Evolutionary conservation across 1,140 invertebrate genomes (phyloP).

Genomic region (Drosophila pruinosa): DNA sequence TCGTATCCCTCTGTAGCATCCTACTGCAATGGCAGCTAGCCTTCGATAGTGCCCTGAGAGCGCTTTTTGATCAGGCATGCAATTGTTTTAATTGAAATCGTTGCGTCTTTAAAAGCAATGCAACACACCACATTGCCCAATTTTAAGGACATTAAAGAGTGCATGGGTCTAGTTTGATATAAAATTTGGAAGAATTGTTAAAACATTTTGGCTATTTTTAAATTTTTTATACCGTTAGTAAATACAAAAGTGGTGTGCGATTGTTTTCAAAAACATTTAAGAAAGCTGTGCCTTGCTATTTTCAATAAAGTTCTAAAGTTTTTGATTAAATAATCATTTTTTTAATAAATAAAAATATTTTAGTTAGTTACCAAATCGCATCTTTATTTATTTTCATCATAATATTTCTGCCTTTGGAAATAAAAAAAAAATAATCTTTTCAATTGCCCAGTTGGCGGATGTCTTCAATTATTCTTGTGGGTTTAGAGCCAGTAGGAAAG

Average conservation of each 20-base stretch:
- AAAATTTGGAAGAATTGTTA: too few relatives aligned
- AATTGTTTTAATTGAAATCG: slow-evolving; percentile 41
- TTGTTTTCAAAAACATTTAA: too few relatives aligned
- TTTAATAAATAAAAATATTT: too few relatives aligned
- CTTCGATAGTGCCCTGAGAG: slow-evolving; percentile 19
- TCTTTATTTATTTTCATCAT: background rate
- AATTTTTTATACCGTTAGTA: too few relatives aligned
- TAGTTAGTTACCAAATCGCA: too few relatives aligned
- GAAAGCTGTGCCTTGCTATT: too few relatives aligned
- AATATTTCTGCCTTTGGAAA: background rate
- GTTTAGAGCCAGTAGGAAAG: background rate
- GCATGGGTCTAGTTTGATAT: too few relatives aligned
- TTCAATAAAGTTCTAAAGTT: too few relatives aligned
- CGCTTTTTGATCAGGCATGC: slow-evolving; percentile 28
- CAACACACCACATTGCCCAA: background rate
- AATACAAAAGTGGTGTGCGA: too few relatives aligned
- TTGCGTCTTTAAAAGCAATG: slow-evolving; percentile 2
- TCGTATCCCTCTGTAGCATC: background rate
- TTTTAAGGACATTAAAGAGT: background rate
- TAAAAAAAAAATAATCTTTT: background rate
- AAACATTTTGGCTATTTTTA: too few relatives aligned
- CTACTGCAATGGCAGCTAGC: background rate
- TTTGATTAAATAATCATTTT: too few relatives aligned
- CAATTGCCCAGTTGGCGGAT: background rate
- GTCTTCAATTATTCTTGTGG: slow-evolving; percentile 20